These are phyloP conservation scores for Orthosia incerta DNA, from an alignment of 2,888 invertebrate genomes.

Conservation along the genomic window DNA sequence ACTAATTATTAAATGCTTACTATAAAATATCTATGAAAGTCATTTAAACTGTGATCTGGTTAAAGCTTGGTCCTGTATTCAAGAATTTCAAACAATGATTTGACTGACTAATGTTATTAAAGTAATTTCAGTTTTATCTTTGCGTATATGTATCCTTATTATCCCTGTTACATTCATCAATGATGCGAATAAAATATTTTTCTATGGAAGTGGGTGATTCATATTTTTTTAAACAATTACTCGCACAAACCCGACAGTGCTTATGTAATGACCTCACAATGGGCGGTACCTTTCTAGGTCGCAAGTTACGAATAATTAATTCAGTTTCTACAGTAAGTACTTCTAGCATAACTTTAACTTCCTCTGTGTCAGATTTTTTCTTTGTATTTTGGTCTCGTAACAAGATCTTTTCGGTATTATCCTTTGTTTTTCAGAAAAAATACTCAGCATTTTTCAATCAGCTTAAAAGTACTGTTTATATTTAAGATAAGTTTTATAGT, in stretches of 20 bases:
- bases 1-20: slow-evolving; percentile 16
- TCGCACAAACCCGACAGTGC: slow-evolving; percentile 49
- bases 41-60: not conserved
- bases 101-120: not conserved
- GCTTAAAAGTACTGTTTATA: slow-evolving; percentile 18
- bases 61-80: not conserved
- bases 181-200: slow-evolving; percentile 33
- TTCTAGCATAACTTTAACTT: slow-evolving; percentile 50
- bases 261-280: slow-evolving; percentile 69
- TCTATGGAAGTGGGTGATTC: slow-evolving; percentile 56
- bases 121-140: not conserved
- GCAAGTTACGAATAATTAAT: slow-evolving; percentile 70
- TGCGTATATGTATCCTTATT: not conserved
- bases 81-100: not conserved
- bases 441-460: slow-evolving; percentile 26
- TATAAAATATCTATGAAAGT: not conserved
- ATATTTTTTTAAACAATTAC: slow-evolving; percentile 66
- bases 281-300: slow-evolving; percentile 68
- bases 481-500: slow-evolving; percentile 22
- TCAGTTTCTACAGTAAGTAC: slow-evolving; percentile 61
- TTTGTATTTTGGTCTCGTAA: slow-evolving; percentile 26
- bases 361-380: slow-evolving; percentile 34
- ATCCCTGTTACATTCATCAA: slow-evolving; percentile 22
- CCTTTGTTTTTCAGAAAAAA: slow-evolving; percentile 32
- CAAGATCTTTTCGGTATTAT: slow-evolving; percentile 24